Base-by-base conservation (phyloP, 53 echinoderm and acorn worm genomes). In the Arbacia lixula region DNA sequence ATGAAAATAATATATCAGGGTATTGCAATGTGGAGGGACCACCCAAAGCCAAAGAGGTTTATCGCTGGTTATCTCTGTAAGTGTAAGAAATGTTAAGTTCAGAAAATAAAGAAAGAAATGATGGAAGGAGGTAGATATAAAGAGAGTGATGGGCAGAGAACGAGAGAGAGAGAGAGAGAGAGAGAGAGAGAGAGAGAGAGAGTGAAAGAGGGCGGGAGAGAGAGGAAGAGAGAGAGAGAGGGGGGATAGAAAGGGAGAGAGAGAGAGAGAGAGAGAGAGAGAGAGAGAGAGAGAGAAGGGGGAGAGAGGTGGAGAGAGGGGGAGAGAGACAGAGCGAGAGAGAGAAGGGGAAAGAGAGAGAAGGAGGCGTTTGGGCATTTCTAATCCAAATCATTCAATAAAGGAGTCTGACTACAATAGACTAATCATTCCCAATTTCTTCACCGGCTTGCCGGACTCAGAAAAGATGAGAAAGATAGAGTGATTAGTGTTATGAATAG, bases 331-430 rank as follows among this genome's bases (percentile, higher is more conserved):
- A 14, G 49, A 14, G 14, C 8, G 49, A 46, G 49, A 46, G 49
- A 14, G 49, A 46, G 49, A 46, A 14, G 49, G 49, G 49, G 49
- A 46, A 14, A 14, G 49, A 14, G 49, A 46, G 49, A 46, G 49
- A 46, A 46, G 8, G 49, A n/a, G n/a, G n/a, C n/a, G n/a, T n/a
- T n/a, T n/a, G n/a, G n/a, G n/a, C 14, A 46, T 8, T 5, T 4
- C 43, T 69, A 40, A 42, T 68, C 16, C 25, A 68, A 9, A 25
- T 27, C 69, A 43, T 14, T 29, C 69, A 69, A 46, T 46, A 46
- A 46, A 69, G 20, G 69, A 43, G 69, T 69, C 69, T 43, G 46
- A 42, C 26, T 11, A 43, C n/a, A 69, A 19, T 16, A 69, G 69
- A 69, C 43, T 69, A 69, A 25, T 29, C 43, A 20, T 66, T 35